phyloP scores from a whole-genome alignment of 2,113 vertebrate genomes.

The Triplophysa rosa region DNA sequence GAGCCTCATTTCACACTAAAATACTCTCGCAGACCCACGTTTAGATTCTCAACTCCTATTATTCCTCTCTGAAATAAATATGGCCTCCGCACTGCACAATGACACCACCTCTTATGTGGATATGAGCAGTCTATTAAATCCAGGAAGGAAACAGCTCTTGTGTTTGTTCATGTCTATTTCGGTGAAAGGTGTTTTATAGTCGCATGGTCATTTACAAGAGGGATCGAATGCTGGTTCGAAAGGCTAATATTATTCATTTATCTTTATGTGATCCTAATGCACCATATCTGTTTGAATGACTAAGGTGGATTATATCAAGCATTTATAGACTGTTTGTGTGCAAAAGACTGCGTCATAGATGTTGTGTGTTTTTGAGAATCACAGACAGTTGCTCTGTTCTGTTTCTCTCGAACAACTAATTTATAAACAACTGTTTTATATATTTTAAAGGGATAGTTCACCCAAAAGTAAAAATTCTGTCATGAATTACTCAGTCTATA shows the following conservation, averaged over 20 bases:
- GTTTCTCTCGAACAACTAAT: no score
- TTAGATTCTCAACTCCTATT: not conserved
- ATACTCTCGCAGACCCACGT: not conserved
- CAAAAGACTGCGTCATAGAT: no score
- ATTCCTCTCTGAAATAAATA: not conserved
- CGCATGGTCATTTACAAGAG: not conserved
- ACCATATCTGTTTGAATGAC: not conserved
- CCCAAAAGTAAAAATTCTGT: no score
- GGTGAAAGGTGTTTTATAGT: not conserved
- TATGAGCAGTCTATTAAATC: not conserved
- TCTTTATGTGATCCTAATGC: not conserved
- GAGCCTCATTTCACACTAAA: slow-evolving; percentile 7
- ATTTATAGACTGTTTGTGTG: no score
- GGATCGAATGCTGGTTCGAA: slow-evolving; percentile 13
- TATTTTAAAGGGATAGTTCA: no score
- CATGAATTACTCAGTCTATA: no score
- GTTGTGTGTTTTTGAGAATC: no score
- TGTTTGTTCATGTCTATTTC: not conserved
- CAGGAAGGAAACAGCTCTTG: not conserved
- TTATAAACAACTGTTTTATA: no score
- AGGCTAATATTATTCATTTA: slow-evolving; percentile 7
- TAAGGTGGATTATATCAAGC: no score
- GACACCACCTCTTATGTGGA: not conserved
- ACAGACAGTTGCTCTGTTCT: no score
- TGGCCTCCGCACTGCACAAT: not conserved